These are phyloP conservation scores for Geococcyx californianus DNA, from an alignment of 2,113 vertebrate genomes.

Conservation along the genomic window DNA sequence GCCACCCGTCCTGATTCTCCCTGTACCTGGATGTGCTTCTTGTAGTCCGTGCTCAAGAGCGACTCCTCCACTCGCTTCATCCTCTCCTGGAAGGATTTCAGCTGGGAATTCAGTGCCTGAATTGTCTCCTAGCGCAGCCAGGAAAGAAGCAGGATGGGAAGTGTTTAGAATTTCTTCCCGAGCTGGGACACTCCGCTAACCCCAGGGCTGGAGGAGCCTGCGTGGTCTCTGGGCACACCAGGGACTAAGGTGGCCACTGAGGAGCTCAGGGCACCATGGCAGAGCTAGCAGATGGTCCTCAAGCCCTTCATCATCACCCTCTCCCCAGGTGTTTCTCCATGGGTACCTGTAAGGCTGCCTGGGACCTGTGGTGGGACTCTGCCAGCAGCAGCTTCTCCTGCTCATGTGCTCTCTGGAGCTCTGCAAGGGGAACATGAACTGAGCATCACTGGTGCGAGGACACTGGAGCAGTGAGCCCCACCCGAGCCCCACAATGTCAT, in stretches of 20 bases:
- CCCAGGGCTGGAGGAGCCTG: neutral
- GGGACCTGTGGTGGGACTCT: constrained; percentile 70
- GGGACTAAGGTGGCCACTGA: neutral
- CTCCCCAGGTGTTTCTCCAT: neutral
- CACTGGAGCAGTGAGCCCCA: neutral
- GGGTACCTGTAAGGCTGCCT: constrained; percentile 73
- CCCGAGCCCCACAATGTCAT: neutral
- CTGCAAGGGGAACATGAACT: constrained; percentile 60
- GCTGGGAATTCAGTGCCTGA: constrained; percentile 73
- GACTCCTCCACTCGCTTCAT: constrained; percentile 84
- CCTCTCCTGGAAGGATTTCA: constrained; percentile 82
- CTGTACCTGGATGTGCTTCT: constrained; percentile 71
- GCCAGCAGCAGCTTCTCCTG: constrained; percentile 77
- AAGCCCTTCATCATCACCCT: neutral
- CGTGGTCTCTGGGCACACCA: accelerated
- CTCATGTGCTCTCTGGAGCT: constrained; percentile 64
- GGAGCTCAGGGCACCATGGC: neutral
- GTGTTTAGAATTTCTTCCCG: neutral
- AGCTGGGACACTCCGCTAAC: neutral
- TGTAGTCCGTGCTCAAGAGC: constrained; percentile 83
- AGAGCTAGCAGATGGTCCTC: neutral
- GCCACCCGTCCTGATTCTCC: neutral
- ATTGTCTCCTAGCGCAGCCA: constrained; percentile 71
- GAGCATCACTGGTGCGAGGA: neutral
- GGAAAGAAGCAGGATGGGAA: neutral